Base-by-base conservation (phyloP, 2,888 invertebrate genomes). In the Bimastos eiseni region DNA sequence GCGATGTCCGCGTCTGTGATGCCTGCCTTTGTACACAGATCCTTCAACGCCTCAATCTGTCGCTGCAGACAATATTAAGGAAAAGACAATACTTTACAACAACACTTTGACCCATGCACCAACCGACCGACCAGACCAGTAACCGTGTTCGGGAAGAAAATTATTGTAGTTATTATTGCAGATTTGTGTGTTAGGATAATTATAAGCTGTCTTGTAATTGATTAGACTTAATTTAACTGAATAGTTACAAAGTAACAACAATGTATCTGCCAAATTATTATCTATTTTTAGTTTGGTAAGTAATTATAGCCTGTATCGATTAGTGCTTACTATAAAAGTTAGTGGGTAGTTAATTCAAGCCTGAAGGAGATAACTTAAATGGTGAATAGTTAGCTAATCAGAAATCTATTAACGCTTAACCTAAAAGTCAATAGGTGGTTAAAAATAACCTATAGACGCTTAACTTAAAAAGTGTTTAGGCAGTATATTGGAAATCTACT, bases 11-110 rank as follows among this genome's bases (percentile, higher is more conserved):
- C 92, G 33, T 93, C 92, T 34, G 84, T 84, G 24, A 93, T 91
- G 11, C 93, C 93, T n/a, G 91, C 92, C 89, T 91, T 92, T 11
- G 70, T 44, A 88, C 93, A 93, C 90, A 93, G 90, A 36, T 92
- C 93, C 90, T 93, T 92, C 49, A 93, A 90, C 19, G 92, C 91
- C 30, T 91, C 90, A 30, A 93, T 92, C 84, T 93, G 92, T 37
- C 91, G 90, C 93, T 93, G 91, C 36, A 88, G 30, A 33, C 88
- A 88, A 8, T 88, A 88, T 13, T 37, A 21, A 37, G 15, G 8
- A 24, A 37, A 24, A 86, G 44, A 24, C 17, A 21, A 41, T 44
- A 41, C n/a, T 41, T 24, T 89, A 49, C 19, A 15, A 49, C 4
- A 49, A 15, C 3, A 49, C 19, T 21, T 19, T 49, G 19, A 49